Conservation (phyloP, 1,140 invertebrate species). For the Leptestheria dahalacensis region DNA sequence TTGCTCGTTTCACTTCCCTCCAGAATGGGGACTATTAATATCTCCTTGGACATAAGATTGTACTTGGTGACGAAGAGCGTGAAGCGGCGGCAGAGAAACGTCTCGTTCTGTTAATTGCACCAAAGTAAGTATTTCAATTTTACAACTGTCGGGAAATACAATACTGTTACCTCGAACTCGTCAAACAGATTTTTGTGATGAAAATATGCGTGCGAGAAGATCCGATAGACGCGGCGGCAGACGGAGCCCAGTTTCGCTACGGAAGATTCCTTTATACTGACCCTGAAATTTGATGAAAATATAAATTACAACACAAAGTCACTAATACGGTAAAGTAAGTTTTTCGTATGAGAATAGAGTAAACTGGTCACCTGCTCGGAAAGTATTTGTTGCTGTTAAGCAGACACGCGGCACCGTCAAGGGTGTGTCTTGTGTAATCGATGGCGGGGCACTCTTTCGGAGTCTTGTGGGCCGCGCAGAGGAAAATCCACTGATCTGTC, state of each 20-base stretch:
- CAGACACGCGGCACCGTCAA: slow-evolving; percentile 95
- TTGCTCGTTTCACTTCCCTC: slow-evolving; percentile 44
- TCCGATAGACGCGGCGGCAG: slow-evolving; percentile 93
- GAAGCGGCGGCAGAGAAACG: slow-evolving; percentile 87
- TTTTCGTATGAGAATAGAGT: not conserved
- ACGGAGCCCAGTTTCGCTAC: slow-evolving; percentile 96
- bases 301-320: no score
- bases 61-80: slow-evolving; percentile 98
- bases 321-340: not conserved
- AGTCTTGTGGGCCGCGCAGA: slow-evolving; percentile 98
- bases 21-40: slow-evolving; percentile 93
- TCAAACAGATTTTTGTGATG: slow-evolving; percentile 95
- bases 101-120: slow-evolving; percentile 51
- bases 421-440: slow-evolving; percentile 97
- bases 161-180: slow-evolving; percentile 66
- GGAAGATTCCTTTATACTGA: slow-evolving; percentile 97
- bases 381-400: slow-evolving; percentile 99
- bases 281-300: slow-evolving; percentile 48
- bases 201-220: slow-evolving; percentile 99
- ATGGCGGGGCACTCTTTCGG: slow-evolving; percentile 99
- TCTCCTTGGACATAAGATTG: slow-evolving; percentile 94
- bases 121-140: not conserved
- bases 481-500: slow-evolving; percentile 99
- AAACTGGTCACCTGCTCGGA: slow-evolving; percentile 67
- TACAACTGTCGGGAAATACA: slow-evolving; percentile 1